phyloP scores from a whole-genome alignment of 2,888 invertebrate species.

The Noctua janthina region DNA sequence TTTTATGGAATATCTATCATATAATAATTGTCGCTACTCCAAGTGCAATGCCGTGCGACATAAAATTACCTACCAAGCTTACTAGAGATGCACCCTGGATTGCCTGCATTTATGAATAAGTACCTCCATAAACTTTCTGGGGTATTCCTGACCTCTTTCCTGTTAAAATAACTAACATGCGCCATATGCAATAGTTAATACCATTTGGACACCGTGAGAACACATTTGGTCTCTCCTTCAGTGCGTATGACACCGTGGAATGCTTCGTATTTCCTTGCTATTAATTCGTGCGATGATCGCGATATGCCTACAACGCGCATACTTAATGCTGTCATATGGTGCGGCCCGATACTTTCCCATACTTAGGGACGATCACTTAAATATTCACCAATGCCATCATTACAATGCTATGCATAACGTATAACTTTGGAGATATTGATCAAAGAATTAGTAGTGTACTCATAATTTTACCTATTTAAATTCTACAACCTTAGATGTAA shows the following conservation, averaged over 20 bases:
- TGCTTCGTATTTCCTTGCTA: constrained; percentile 85
- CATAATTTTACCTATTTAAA: constrained; percentile 9
- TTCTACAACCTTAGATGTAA: constrained; percentile 1
- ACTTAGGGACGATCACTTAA: constrained; percentile 60
- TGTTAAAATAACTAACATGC: constrained; percentile 42
- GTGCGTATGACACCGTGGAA: constrained; percentile 82
- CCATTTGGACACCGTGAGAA: constrained; percentile 82
- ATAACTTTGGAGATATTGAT: constrained; percentile 23
- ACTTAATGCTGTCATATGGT: constrained; percentile 85
- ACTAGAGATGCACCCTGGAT: background rate
- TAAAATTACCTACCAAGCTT: background rate
- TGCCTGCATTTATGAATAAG: background rate
- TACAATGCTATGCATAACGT: constrained; percentile 28
- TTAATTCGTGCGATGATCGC: constrained; percentile 87
- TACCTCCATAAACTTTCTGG: background rate
- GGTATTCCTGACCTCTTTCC: constrained; percentile 30
- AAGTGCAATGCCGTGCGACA: background rate
- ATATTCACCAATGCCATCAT: constrained; percentile 57
- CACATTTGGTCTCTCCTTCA: constrained; percentile 72
- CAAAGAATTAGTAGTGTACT: constrained; percentile 10
- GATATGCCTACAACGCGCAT: constrained; percentile 85
- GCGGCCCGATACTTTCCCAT: constrained; percentile 81
- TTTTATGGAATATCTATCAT: constrained; percentile 24
- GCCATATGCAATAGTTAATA: constrained; percentile 59
- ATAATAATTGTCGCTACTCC: background rate